phyloP scores from a whole-genome alignment of 1,140 invertebrate genomes.

The Oryzaephilus surinamensis region DNA sequence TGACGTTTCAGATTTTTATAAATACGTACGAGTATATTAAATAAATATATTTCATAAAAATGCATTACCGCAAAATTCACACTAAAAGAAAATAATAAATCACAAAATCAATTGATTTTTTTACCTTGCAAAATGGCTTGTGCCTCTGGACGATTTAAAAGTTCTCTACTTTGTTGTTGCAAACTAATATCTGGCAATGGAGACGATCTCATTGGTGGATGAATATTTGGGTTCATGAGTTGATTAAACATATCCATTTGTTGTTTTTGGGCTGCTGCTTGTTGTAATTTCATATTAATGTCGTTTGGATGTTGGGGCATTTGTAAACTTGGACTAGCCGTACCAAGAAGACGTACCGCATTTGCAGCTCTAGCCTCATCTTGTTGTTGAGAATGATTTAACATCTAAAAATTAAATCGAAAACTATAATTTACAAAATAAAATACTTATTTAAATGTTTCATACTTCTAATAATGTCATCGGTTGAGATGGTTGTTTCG shows the following conservation, averaged over 20 bases:
- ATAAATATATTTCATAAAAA: not conserved
- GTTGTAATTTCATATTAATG: slow-evolving; percentile 42
- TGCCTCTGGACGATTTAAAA: slow-evolving; percentile 59
- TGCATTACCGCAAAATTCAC: not conserved
- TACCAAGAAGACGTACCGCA: slow-evolving; percentile 21
- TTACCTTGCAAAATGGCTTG: slow-evolving; percentile 59
- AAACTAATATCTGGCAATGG: slow-evolving; percentile 44
- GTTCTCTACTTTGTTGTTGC: slow-evolving; percentile 42
- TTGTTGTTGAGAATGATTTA: slow-evolving; percentile 43
- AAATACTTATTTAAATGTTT: too few relatives aligned
- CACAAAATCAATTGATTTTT: slow-evolving; percentile 1
- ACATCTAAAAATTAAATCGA: slow-evolving; percentile 35
- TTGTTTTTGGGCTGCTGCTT: slow-evolving; percentile 35
- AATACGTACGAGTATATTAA: too few relatives aligned
- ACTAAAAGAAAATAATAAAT: not conserved
- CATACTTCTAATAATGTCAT: not conserved
- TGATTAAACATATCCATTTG: slow-evolving; percentile 40
- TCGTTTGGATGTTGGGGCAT: slow-evolving; percentile 37
- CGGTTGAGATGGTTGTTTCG: not conserved
- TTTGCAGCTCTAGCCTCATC: slow-evolving; percentile 33
- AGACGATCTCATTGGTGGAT: slow-evolving; percentile 32
- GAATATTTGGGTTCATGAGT: slow-evolving; percentile 32
- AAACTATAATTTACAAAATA: not conserved
- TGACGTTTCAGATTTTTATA: too few relatives aligned
- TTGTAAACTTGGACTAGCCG: slow-evolving; percentile 31